A percentile compares a stretch with the other conserved stretches of the same genome.
Conservation (phyloP, 2,797 vertebrate species). For the Lepus oiostolus region DNA sequence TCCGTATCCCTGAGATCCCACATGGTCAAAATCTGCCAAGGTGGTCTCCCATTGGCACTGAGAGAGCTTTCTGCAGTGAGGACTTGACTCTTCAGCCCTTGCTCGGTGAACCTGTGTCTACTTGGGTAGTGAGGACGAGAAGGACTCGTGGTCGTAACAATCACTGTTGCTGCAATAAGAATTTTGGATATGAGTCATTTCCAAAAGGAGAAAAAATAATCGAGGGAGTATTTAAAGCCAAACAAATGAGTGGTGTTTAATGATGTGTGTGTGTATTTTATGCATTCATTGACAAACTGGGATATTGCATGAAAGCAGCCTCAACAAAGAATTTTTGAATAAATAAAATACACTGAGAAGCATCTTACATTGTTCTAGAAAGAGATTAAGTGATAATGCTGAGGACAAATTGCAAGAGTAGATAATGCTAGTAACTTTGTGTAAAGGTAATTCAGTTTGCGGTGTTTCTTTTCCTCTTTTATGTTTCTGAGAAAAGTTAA, state of each 20-base stretch:
- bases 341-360: background rate
- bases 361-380: background rate
- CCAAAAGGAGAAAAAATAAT: background rate
- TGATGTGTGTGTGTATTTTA: conserved; percentile 10
- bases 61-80: background rate
- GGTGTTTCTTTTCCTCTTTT: background rate
- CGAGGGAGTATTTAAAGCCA: background rate
- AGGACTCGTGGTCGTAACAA: background rate
- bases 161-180: conserved; percentile 31
- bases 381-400: conserved; percentile 14
- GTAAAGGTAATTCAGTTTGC: background rate
- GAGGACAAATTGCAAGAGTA: background rate
- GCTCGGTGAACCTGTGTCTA: background rate
- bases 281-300: background rate
- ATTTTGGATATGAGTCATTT: background rate
- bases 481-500: conserved; percentile 51
- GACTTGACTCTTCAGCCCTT: background rate
- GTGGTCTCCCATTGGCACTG: background rate
- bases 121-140: background rate
- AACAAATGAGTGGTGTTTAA: background rate
- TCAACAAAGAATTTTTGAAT: background rate
- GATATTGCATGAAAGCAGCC: conserved; percentile 35
- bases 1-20: background rate
- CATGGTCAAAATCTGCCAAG: background rate
- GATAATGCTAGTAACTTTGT: background rate